Conservation (phyloP, 1,140 invertebrate genomes). For the Drosophila chauvacae region DNA sequence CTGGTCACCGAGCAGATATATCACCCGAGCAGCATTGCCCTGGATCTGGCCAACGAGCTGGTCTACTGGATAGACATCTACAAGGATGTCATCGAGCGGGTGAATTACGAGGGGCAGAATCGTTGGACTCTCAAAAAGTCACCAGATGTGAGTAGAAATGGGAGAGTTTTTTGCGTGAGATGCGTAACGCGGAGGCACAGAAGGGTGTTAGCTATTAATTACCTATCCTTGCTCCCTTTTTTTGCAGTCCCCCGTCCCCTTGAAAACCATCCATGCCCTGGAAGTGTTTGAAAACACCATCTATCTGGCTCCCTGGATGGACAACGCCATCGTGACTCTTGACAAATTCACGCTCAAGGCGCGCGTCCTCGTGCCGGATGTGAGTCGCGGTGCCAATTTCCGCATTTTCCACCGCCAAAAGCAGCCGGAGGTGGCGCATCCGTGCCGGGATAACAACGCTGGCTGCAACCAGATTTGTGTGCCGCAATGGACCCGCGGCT, state of each 20-base stretch:
- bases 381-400: slow-evolving; percentile 86
- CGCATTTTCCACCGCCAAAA: slow-evolving; percentile 90
- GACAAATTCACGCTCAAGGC: slow-evolving; percentile 86
- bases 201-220: not conserved
- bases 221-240: slow-evolving; percentile 27
- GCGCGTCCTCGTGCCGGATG: slow-evolving; percentile 59
- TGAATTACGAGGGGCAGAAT: slow-evolving; percentile 89
- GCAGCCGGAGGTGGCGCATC: slow-evolving; percentile 90
- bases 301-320: slow-evolving; percentile 89
- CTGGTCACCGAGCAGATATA: slow-evolving; percentile 89
- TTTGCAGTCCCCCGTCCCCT: slow-evolving; percentile 87
- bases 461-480: slow-evolving; percentile 91
- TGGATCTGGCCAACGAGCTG: slow-evolving; percentile 90
- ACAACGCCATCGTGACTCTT: slow-evolving; percentile 87
- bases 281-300: slow-evolving; percentile 89
- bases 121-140: slow-evolving; percentile 88
- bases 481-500: slow-evolving; percentile 86
- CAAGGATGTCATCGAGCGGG: slow-evolving; percentile 89
- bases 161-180: not conserved
- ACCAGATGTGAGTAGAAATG: slow-evolving; percentile 80
- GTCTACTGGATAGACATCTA: slow-evolving; percentile 93
- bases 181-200: not conserved
- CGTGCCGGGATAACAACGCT: slow-evolving; percentile 90
- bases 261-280: slow-evolving; percentile 87
- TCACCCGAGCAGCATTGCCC: slow-evolving; percentile 89